Base-by-base conservation (phyloP, 2,797 vertebrate species). In the Coracias cyanogaster region DNA sequence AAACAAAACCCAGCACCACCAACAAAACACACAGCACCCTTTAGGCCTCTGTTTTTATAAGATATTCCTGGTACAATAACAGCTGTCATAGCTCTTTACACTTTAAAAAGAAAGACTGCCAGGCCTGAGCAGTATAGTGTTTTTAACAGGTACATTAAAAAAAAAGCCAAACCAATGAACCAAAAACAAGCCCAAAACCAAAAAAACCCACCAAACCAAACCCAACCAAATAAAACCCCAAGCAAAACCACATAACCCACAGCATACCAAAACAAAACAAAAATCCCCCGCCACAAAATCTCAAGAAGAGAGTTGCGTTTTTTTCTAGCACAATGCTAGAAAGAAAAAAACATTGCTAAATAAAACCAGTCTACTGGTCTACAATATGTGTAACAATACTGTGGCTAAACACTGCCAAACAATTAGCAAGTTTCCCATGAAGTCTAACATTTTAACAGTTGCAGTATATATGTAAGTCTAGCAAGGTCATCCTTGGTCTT, bases 41-140 rank as follows among this genome's bases (percentile, higher is more conserved):
- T 89, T 29, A 82, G 61, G n/a, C 11, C 6, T 78, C 17, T 15
- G 15, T 65, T 66, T 90, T 43, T 12, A 1, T 20, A 43, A 55
- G 28, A 78, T 29, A 46, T 35, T 62, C 46, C 48, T 0, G 0
- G 45, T 29, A 15, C 21, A 69, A 0, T 19, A 57, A 67, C 29
- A 91, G 17, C 3, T 82, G 12, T 21, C 33, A 48, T 24, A 85
- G 78, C n/a, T 73, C 28, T 45, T 62, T 7, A 54, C 7, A 54
- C 9, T 51, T 41, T 0, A 43, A 45, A 86, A 71, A 55, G 18
- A 48, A 54, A 43, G 13, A 26, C 26, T 41, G 29, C 21, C 80
- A 86, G 62, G 28, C 31, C 22, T 31, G 14, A 90, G 57, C 26
- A 65, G 12, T 19, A 33, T 0, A 8, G 11, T 5, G 6, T 25